Base-by-base conservation (phyloP, 37 sponge, comb jelly and placozoan species). In the Cliona cf. orientalis region DNA sequence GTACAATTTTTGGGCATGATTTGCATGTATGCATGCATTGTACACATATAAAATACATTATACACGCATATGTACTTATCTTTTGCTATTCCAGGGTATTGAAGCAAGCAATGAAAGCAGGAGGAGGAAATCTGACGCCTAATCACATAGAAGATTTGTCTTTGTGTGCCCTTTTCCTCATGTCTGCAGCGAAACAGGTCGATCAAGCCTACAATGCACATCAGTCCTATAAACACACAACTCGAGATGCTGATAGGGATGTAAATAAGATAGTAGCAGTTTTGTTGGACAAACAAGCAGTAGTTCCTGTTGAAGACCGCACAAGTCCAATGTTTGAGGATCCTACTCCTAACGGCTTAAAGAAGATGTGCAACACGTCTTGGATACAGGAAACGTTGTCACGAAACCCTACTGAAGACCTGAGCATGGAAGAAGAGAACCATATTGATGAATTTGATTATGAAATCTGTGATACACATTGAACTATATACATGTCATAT, bases 61-160 rank as follows among this genome's bases (percentile, higher is more conserved):
- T n/a, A n/a, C 17, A 62, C 36, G 41, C 7, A 29, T 12, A 67
- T 12, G 63, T 62, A n/a, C 17, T n/a, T 25, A 62, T 34, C 25
- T 69, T 4, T 36, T n/a, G 4, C 40, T 69, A 37, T 25, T 74
- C 9, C 25, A 74, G 56, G 57, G 19, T 74, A 25, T 28, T 74
- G 5, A 74, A 46, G 28, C 32, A 74, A 29, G n/a, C 53, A 7
- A 46, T 74, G 53, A 14, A 29, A 46, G 14, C 11, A 49, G 69
- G 42, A 25, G 69, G 69, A 14, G 69, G 25, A 11, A 69, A 69
- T 34, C 9, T 36, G 5, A 69, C 69, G 17, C 11, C 37, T n/a
- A 5, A 36, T 17, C 69, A 69, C 42, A 34, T 23, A 37, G 69
- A 69, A 39, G 69, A 69, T 14, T 7, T 69, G 11, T 69, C 69